phyloP scores from a whole-genome alignment of 2,113 vertebrate species.

The Anoura caudifer region DNA sequence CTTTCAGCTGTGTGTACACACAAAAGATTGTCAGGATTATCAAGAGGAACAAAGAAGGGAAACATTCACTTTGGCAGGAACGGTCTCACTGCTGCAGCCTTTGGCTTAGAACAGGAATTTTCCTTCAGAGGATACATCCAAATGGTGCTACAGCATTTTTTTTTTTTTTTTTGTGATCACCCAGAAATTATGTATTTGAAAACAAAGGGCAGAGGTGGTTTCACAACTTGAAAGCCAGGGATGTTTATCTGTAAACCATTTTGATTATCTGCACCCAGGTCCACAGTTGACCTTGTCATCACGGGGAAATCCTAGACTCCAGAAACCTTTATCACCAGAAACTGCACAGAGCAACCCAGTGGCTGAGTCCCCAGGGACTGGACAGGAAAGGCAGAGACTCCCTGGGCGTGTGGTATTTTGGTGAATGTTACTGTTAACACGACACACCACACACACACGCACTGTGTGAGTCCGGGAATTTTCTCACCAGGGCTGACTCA shows the following conservation, averaged over 20 bases:
- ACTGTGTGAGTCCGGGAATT: not conserved
- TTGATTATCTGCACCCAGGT: not conserved
- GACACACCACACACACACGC: not conserved
- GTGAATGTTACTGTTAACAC: not conserved
- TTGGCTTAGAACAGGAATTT: not conserved
- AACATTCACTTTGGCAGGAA: conserved; percentile 11
- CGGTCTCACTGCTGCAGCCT: not conserved
- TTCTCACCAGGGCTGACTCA: not conserved
- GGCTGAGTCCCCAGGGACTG: not conserved
- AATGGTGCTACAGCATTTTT: not conserved
- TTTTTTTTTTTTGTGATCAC: not conserved
- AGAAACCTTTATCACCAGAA: not conserved
- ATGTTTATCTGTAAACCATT: not conserved
- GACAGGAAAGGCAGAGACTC: not conserved
- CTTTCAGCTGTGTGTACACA: not conserved
- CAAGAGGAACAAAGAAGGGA: conserved; percentile 30
- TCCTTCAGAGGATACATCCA: not conserved
- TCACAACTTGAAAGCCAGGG: not conserved
- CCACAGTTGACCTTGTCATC: not conserved
- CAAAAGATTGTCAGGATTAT: not conserved
- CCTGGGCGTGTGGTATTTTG: not conserved
- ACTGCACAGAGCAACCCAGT: not conserved
- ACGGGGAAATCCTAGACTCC: not conserved
- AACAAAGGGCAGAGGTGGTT: not conserved
- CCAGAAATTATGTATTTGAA: conserved; percentile 10